These are phyloP conservation scores for Drosophila kambysellisi DNA, from an alignment of 2,888 invertebrate genomes.

Conservation along the genomic window DNA sequence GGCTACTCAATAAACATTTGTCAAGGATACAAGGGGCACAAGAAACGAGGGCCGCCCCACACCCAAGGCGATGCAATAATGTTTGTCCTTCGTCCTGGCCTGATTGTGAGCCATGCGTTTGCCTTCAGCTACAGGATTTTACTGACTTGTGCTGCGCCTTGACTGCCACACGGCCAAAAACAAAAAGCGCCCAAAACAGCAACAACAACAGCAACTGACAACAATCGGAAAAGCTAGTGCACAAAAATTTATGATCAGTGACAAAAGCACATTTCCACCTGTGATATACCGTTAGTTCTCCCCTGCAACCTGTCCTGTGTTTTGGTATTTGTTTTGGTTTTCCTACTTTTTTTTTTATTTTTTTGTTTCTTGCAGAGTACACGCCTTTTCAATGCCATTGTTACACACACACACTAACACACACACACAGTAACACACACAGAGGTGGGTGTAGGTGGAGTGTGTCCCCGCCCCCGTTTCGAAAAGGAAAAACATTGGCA, in stretches of 20 bases:
- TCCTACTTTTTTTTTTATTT: conserved; percentile 4
- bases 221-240: conserved; percentile 44
- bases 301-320: not conserved
- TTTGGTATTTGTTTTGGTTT: conserved; percentile 31
- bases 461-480: conserved; percentile 38
- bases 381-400: conserved; percentile 71
- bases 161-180: conserved; percentile 22
- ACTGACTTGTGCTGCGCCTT: not conserved
- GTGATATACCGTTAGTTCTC: conserved; percentile 67
- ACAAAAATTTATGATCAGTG: conserved; percentile 78
- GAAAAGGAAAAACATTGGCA: conserved; percentile 44
- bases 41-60: not conserved
- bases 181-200: conserved; percentile 36
- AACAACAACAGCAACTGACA: conserved; percentile 18
- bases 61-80: conserved; percentile 40
- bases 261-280: conserved; percentile 80
- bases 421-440: too few species aligned
- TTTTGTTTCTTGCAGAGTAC: conserved; percentile 37
- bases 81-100: conserved; percentile 13
- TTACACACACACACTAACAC: conserved; percentile 11
- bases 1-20: conserved; percentile 76
- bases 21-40: conserved; percentile 21
- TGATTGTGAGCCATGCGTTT: conserved; percentile 14
- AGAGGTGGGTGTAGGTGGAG: not conserved
- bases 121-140: conserved; percentile 13